phyloP scores from a whole-genome alignment of 1,140 invertebrate genomes.

The Ladona fulva region DNA sequence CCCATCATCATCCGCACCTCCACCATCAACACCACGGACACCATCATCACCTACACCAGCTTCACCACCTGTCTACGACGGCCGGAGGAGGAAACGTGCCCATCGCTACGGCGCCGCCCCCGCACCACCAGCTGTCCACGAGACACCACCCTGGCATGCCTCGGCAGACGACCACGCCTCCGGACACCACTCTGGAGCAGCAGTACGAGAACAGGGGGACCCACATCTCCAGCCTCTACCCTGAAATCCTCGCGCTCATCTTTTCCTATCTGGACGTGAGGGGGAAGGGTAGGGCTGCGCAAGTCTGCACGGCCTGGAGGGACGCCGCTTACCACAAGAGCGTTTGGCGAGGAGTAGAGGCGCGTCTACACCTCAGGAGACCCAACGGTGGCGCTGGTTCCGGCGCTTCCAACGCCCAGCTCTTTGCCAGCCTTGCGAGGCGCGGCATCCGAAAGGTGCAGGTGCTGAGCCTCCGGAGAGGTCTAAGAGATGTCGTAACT shows the following conservation, averaged over 20 bases:
- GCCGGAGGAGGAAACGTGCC: conserved; percentile 21
- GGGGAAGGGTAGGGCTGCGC: conserved; percentile 80
- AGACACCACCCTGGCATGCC: conserved; percentile 40
- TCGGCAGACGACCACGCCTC: conserved; percentile 45
- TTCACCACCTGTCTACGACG: conserved; percentile 32
- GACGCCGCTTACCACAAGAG: conserved; percentile 81
- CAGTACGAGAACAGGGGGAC: conserved; percentile 46
- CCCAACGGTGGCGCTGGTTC: conserved; percentile 41
- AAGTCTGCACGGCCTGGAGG: conserved; percentile 81
- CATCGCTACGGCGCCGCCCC: conserved; percentile 32
- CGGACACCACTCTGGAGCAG: conserved; percentile 34
- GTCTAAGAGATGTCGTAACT: conserved; percentile 75
- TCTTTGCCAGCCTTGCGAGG: conserved; percentile 76
- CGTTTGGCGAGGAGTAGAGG: conserved; percentile 88
- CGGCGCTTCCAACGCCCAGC: conserved; percentile 42
- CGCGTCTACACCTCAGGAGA: conserved; percentile 75
- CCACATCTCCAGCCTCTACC: conserved; percentile 81
- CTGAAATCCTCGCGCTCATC: conserved; percentile 84
- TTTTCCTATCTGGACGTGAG: conserved; percentile 80
- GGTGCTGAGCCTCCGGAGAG: conserved; percentile 73
- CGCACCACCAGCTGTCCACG: conserved; percentile 34
- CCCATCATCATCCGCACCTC: neutral
- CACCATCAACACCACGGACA: conserved; percentile 32
- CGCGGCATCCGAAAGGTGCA: conserved; percentile 82
- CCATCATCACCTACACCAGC: conserved; percentile 36